Evolutionary conservation across 2,113 vertebrate species (phyloP), one percentile per base, ranked within the genome.

Genomic region (crab-eating macaque (Macaca fascicularis)): DNA sequence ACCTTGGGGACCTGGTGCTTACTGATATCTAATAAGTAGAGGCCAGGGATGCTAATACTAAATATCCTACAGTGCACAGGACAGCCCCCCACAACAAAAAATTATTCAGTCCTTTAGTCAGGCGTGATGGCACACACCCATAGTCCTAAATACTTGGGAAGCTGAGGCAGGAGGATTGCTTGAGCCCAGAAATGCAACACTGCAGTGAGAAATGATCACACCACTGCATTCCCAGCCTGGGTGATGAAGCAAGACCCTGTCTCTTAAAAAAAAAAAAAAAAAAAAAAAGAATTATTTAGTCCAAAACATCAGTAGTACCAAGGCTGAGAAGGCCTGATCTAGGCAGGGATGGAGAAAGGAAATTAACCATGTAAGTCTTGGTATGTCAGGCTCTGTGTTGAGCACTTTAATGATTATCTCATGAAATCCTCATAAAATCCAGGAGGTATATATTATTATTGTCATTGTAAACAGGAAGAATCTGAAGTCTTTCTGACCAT

Each of bases 71-170:
- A n/a, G 2, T 2, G 17, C 7, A 40, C 43, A 25, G 32, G 17
- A 19, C 61, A 64, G 61, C 12, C 61, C 61, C 27, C 27, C 12
- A 30, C 27, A 32, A 14, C 30, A 32, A 64, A 32, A 12, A 64
- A 32, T 30, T 14, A 27, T 64, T 32, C 61, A 14, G 61, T 64
- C 61, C 61, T 32, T 64, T 14, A 64, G 12, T 5, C 27, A 30
- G 61, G 27, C 2, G 0, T 32, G 27, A 64, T 32, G 12, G 61
- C 12, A 64, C 12, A 64, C 27, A 64, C 12, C 61, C 30, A 2
- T 14, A 64, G 27, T 64, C 61, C 61, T 64, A 32, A 64, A 64
- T 64, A 32, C 61, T 14, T 64, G 27, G 12, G 27, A 64, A 12
- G 27, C 61, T 32, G 61, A 64, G 61, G 61, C 61, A 64, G 27